phyloP scores from a whole-genome alignment of 2,113 vertebrate species.

The Malurus cyaneus region DNA sequence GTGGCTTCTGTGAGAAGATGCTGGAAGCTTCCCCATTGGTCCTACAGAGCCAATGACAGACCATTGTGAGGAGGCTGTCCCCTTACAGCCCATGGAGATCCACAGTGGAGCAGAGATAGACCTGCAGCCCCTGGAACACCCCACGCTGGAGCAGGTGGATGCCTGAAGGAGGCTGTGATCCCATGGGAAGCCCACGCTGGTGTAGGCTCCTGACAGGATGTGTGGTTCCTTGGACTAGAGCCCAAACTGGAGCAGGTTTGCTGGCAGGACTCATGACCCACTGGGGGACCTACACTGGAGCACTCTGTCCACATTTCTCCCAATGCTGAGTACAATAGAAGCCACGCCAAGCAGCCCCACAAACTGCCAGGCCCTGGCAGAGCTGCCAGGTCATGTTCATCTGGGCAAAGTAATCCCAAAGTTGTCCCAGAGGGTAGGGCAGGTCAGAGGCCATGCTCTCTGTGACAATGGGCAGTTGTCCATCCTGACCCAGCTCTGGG shows the following conservation, averaged over 20 bases:
- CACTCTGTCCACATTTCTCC: background rate
- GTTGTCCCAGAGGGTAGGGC: background rate
- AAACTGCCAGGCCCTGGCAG: background rate
- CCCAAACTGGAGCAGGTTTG: background rate
- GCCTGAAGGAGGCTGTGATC: background rate
- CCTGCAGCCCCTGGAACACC: background rate
- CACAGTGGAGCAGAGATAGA: background rate
- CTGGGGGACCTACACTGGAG: background rate
- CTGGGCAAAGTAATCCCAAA: background rate
- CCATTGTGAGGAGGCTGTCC: no score
- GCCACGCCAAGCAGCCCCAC: background rate
- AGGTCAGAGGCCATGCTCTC: background rate
- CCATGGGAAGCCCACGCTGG: fast-evolving
- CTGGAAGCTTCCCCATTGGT: background rate
- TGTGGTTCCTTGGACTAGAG: background rate
- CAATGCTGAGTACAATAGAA: fast-evolving
- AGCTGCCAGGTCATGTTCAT: background rate
- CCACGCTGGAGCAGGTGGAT: background rate
- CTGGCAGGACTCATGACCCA: background rate
- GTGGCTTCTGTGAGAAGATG: background rate
- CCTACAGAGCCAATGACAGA: background rate
- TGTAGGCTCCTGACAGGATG: background rate
- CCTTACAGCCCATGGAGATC: background rate
- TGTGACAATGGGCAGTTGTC: background rate
- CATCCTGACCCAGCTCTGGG: background rate